Conservation (phyloP, 2,113 vertebrate genomes). For the Felis chaus region DNA sequence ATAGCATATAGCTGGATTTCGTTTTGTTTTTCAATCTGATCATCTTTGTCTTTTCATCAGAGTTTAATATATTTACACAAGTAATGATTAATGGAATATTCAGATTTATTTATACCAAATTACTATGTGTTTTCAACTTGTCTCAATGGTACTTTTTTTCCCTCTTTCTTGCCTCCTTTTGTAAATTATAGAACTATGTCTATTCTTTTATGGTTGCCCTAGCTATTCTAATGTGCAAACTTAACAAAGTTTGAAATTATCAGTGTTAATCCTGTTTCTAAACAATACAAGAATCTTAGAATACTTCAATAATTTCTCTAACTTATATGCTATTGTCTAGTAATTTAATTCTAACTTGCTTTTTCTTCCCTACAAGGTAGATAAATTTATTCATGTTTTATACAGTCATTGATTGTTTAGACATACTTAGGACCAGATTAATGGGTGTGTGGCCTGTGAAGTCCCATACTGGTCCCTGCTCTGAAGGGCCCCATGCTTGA, state of each 20-base stretch:
- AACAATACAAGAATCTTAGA: not conserved
- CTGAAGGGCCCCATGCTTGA: not conserved
- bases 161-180: not conserved
- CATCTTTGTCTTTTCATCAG: not conserved
- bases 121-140: not conserved
- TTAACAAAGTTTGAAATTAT: not conserved
- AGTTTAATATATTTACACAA: not conserved
- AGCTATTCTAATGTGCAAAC: not conserved
- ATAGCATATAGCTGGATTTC: not conserved
- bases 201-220: not conserved
- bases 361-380: not conserved
- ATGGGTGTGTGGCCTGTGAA: not conserved
- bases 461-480: not conserved
- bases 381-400: not conserved
- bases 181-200: not conserved
- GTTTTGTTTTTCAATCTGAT: not conserved
- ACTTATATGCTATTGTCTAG: not conserved
- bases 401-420: not conserved
- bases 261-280: not conserved
- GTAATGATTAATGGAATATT: not conserved
- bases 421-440: not conserved
- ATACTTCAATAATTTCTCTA: not conserved
- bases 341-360: conserved; percentile 1
- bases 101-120: not conserved
- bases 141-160: not conserved